Evolutionary conservation across 2,888 invertebrate species (phyloP), one percentile per base, ranked within the genome.

Genomic region (Acanthoscelides obtectus): DNA sequence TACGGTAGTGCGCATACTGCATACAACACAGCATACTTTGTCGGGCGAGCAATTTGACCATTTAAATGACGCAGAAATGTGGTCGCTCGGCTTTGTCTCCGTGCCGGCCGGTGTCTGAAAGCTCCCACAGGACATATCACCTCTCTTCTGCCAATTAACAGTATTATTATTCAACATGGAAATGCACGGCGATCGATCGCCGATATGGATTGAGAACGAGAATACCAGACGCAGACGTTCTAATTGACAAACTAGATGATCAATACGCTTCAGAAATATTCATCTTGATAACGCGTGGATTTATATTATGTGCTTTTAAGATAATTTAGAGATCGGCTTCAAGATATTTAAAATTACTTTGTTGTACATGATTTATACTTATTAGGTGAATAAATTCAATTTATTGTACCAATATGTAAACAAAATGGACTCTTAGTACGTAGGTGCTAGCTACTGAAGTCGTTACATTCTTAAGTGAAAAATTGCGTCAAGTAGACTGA

Each of bases 111-210:
- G 45, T 45, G 45, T 45, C 45, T 45, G 45, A 45, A 1, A 12
- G 45, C 45, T 45, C 45, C 45, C 45, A 45, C 68, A 64, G 71
- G 69, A 73, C 72, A 72, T 72, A 75, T 76, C 76, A 77, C 78
- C 75, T 75, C 74, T 66, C 71, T 70, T 45, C 75, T 71, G 77
- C 80, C 81, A 83, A 82, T 82, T 81, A 81, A 79, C 45, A 45
- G 77, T 80, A 82, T 83, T 82, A 81, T 81, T 81, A 82, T 82
- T 82, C 82, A 79, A 79, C 79, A 80, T 81, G 80, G 80, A 81
- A 81, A 82, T 82, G 75, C 77, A 76, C 75, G 73, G 73, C 76
- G 75, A 75, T 77, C 78, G 78, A 79, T 78, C 77, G 78, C 77
- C 78, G 73, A 79, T 78, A 78, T 79, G 78, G 79, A 79, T 45